Base-by-base conservation (phyloP, 2,888 invertebrate genomes). In the Acleris sparsana region DNA sequence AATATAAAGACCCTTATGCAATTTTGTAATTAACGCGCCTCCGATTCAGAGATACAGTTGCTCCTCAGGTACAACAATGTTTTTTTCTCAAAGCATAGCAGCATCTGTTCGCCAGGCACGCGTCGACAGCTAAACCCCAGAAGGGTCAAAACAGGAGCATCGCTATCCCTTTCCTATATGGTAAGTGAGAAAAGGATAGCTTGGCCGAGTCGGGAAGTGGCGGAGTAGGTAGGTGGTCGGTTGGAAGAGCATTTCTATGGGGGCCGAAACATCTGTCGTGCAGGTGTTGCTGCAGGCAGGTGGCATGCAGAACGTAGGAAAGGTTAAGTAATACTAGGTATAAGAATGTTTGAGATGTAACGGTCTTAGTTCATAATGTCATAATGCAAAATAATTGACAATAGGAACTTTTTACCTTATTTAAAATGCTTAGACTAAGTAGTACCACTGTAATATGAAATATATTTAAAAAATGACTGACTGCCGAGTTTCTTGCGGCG, bases 261-360 rank as follows among this genome's bases (percentile, higher is more conserved):
- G 71, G 72, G 55, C 72, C 72, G 71, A 71, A 76, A 78, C 91
- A 91, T 88, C 89, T 89, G 91, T 77, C 80, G 75, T 62, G 89
- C 90, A 90, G 89, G 87, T 90, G 64, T 61, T 59, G 46, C 66
- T 67, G 73, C 74, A 71, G 74, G 73, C 70, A 73, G 72, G 71
- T 74, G 71, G 71, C 68, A 58, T 65, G 64, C 68, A 67, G 73
- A 73, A 18, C 65, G 44, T 39, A 39, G 39, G 49, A 46, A 52
- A 39, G 20, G 20, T 22, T 39, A 39, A 39, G 39, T 39, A 39
- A 39, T 39, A 39, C 39, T 39, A 13, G n/a, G 3, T 49, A 57
- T 20, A 20, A 13, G 16, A 58, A 17, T 53, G 25, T 7, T 58
- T 16, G 13, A 16, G 49, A 44, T 44, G n/a, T 11, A 29, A 61